phyloP scores from a whole-genome alignment of 1,140 invertebrate species.

The Agrilus planipennis region DNA sequence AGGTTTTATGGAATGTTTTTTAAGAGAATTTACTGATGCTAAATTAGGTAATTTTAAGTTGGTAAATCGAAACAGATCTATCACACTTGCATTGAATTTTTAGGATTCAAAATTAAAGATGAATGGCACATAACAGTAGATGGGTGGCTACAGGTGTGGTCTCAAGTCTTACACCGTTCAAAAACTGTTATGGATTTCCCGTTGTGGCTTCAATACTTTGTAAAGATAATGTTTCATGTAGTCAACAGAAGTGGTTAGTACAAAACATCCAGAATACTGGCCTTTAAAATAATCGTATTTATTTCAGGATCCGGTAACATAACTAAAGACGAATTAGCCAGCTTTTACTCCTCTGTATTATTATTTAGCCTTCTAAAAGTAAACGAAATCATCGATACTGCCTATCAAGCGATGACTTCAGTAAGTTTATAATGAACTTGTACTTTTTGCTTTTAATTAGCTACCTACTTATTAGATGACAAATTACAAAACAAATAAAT shows the following conservation, averaged over 20 bases:
- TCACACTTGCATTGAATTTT: constrained; percentile 6
- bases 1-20: constrained; percentile 53
- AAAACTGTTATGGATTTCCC: constrained; percentile 48
- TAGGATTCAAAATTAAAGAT: constrained; percentile 28
- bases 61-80: neutral
- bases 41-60: constrained; percentile 24
- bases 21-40: constrained; percentile 36
- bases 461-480: neutral
- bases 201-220: constrained; percentile 57
- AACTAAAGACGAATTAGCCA: constrained; percentile 46
- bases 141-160: constrained; percentile 55
- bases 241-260: constrained; percentile 47
- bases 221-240: constrained; percentile 57
- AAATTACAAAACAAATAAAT: neutral
- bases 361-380: constrained; percentile 46
- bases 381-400: constrained; percentile 49
- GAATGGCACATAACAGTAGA: constrained; percentile 36
- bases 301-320: constrained; percentile 46
- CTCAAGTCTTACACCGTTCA: constrained; percentile 40
- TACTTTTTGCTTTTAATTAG: neutral
- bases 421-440: constrained; percentile 38
- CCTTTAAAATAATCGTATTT: constrained; percentile 13
- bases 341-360: constrained; percentile 56
- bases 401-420: constrained; percentile 54
- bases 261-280: constrained; percentile 2